These are phyloP conservation scores for Microcebus griseorufus DNA, from an alignment of 2,113 vertebrate species.

Conservation along the genomic window DNA sequence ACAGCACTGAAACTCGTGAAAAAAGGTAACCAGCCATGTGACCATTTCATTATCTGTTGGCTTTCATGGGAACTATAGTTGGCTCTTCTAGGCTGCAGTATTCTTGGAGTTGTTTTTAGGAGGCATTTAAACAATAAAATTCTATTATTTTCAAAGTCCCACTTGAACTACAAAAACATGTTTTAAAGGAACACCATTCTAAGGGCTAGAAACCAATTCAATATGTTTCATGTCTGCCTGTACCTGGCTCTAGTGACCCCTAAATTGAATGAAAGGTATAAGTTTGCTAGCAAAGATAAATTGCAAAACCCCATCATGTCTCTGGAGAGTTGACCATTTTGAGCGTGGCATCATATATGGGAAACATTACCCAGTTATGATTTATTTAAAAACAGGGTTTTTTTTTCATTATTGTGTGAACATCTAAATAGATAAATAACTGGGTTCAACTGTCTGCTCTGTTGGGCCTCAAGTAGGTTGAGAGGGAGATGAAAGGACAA, in stretches of 20 bases:
- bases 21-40: background rate
- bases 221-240: background rate
- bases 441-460: background rate
- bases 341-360: background rate
- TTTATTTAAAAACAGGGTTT: slow-evolving; percentile 4
- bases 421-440: too few relatives aligned
- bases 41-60: background rate
- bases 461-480: background rate
- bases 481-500: background rate
- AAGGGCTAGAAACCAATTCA: background rate
- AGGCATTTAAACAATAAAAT: background rate
- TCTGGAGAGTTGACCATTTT: background rate
- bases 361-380: background rate
- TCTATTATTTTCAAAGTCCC: background rate
- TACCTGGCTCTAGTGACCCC: background rate
- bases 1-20: background rate
- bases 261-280: background rate
- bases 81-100: background rate
- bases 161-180: slow-evolving; percentile 3
- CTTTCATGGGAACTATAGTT: background rate
- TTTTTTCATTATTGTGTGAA: too few relatives aligned
- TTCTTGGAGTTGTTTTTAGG: background rate
- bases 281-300: background rate
- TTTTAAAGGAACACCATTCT: background rate
- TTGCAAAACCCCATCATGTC: background rate